Percentiles rank a stretch among this genome's conserved stretches.
Evolutionary conservation across 1,140 invertebrate species (phyloP).

Genomic region (Nebria ingens): DNA sequence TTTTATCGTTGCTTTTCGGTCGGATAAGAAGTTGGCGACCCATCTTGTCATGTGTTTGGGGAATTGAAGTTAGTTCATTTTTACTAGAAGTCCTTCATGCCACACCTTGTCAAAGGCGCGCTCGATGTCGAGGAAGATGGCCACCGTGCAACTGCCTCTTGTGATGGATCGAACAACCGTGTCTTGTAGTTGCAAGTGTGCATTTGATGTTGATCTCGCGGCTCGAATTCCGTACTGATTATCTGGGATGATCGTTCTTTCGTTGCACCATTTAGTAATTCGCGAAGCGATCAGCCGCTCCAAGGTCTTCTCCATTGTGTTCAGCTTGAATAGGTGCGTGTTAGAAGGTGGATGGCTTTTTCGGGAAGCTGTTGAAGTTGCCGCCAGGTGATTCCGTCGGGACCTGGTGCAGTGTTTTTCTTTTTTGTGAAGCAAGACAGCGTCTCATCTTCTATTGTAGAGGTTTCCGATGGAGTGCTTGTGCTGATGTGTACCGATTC

Average conservation of each 20-base stretch:
- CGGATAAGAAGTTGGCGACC: not conserved
- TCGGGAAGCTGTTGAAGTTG: too few species aligned
- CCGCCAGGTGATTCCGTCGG: too few species aligned
- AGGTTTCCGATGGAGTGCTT: too few species aligned
- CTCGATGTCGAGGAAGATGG: constrained; percentile 27
- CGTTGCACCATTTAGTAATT: constrained; percentile 13
- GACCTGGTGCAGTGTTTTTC: too few species aligned
- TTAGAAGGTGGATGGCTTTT: constrained; percentile 19
- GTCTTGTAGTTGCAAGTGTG: constrained; percentile 16
- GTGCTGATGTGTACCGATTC: too few species aligned
- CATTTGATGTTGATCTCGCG: constrained; percentile 17
- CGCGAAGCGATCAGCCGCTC: constrained; percentile 22
- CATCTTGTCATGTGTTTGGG: constrained; percentile 7
- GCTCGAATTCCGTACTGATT: constrained; percentile 23
- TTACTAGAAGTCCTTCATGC: constrained; percentile 26
- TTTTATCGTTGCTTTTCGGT: not conserved
- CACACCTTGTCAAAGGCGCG: constrained; percentile 29
- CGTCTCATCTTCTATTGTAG: too few species aligned
- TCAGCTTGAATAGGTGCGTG: constrained; percentile 26
- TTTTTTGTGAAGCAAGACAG: too few species aligned
- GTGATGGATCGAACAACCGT: constrained; percentile 23
- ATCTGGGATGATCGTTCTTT: constrained; percentile 18
- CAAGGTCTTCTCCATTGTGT: constrained; percentile 23
- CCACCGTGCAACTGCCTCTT: constrained; percentile 20
- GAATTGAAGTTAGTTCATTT: constrained; percentile 18